phyloP scores from a whole-genome alignment of 2,797 vertebrate species.

The Hipposideros larvatus region DNA sequence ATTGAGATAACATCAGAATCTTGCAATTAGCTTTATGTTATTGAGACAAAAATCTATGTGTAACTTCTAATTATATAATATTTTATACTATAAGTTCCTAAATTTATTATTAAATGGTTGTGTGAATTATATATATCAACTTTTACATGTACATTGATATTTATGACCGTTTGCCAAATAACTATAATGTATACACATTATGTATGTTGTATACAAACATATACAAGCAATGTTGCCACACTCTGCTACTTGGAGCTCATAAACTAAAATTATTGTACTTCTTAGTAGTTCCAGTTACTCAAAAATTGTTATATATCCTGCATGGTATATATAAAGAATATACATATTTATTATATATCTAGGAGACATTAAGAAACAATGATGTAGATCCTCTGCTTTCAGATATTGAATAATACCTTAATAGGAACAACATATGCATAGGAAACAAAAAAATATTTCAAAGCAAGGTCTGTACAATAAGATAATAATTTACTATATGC shows the following conservation, averaged over 20 bases:
- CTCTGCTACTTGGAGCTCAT: background rate
- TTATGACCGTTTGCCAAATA: slow-evolving; percentile 23
- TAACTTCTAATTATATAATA: background rate
- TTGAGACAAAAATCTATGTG: slow-evolving; percentile 16
- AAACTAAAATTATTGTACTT: slow-evolving; percentile 30
- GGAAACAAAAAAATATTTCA: background rate
- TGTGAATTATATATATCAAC: background rate
- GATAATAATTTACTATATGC: background rate
- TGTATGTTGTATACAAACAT: background rate
- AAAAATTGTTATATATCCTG: background rate
- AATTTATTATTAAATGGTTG: slow-evolving; percentile 39
- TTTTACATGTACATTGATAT: background rate
- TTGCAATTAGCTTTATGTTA: slow-evolving; percentile 55
- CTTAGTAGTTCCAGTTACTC: background rate
- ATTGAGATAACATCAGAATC: slow-evolving; percentile 63
- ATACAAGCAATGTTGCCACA: background rate
- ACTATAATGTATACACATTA: background rate
- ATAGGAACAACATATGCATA: background rate
- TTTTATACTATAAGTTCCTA: background rate
- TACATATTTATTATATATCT: background rate
- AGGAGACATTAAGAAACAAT: background rate
- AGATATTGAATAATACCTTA: background rate
- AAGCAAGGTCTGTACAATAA: background rate
- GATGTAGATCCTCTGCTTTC: background rate
- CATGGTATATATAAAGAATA: background rate